Conservation (phyloP, 2,888 invertebrate species). For the Drosophila eohydei region DNA sequence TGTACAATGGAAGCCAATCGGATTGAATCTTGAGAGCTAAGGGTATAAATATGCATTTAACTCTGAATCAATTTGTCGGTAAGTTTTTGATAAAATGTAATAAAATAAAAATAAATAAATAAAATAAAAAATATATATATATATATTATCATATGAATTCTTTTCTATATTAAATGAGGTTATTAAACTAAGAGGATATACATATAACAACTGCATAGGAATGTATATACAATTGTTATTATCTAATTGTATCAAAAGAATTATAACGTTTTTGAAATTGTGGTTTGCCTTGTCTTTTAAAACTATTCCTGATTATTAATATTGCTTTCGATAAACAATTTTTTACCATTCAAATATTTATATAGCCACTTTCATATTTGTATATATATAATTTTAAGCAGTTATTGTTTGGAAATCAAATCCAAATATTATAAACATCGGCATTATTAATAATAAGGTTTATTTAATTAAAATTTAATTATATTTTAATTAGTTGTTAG, state of each 20-base stretch:
- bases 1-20: conserved; percentile 46
- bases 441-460: not conserved
- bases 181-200: not conserved
- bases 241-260: not conserved
- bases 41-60: not conserved
- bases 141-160: not conserved
- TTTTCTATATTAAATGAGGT: too few species aligned
- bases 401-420: not conserved
- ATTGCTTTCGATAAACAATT: not conserved
- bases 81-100: too few species aligned
- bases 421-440: not conserved
- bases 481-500: not conserved
- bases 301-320: not conserved
- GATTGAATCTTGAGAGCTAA: not conserved
- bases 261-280: not conserved
- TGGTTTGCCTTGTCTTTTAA: not conserved
- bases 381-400: not conserved
- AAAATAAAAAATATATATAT: not conserved
- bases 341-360: not conserved
- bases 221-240: too few species aligned
- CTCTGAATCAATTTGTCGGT: not conserved
- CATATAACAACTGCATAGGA: too few species aligned
- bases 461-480: not conserved
- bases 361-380: not conserved
- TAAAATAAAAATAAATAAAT: not conserved